Base-by-base conservation (phyloP, 2,797 vertebrate genomes). In the Catostomus latipinnis region DNA sequence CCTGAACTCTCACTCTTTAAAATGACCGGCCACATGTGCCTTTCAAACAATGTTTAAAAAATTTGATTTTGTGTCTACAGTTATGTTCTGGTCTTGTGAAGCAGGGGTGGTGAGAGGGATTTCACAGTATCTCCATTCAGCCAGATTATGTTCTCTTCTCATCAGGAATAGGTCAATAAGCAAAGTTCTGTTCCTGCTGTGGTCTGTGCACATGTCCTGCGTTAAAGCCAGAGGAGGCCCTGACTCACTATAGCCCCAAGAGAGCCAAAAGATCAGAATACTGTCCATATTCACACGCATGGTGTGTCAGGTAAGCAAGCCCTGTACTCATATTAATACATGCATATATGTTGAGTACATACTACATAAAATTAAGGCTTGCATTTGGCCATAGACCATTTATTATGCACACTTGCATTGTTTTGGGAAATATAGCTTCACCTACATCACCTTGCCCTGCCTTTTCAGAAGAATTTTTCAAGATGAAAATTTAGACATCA, bases 41-140 rank as follows among this genome's bases (percentile, higher is more conserved):
- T 81, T 86, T 48, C 81, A 84, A 88, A 88, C 76, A 86, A 80
- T 83, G 73, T 90, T 91, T 85, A 84, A 91, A 90, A 87, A 87
- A 81, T 65, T 22, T 22, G 22, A 22, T 22, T 22, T 22, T 22
- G 22, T 22, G 83, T 82, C 83, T 84, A 57, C 71, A 18, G 72
- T 63, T 65, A 84, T 83, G 78, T 88, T 86, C 78, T 77, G 71
- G 87, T 82, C 61, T 45, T 82, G 84, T 90, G 60, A 76, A 65
- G 16, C 74, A 71, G 9, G 82, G 78, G 68, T 84, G 72, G 83
- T 74, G 71, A 48, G 83, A 72, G 83, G 84, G 80, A 65, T 66
- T 61, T 84, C 86, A 93, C 92, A 94, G 85, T 90, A 87, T 76
- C 52, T 68, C 86, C 89, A 93, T 93, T 94, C 87, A 93, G 85